Conservation (phyloP, 2,113 vertebrate species). For the Actenoides lindsayi region DNA sequence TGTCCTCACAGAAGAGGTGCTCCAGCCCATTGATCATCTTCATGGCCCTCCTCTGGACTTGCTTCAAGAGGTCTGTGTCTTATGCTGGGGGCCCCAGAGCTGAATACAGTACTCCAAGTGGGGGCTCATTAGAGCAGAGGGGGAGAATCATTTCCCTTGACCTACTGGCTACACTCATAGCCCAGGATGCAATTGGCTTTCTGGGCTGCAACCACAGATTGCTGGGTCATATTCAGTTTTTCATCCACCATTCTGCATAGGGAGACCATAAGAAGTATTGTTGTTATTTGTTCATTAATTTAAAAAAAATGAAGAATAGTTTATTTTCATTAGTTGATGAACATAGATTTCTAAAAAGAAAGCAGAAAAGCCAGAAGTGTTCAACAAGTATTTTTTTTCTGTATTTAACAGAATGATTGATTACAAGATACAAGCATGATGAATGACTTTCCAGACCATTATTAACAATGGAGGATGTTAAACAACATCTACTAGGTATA, state of each 20-base stretch:
- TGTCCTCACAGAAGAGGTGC: background rate
- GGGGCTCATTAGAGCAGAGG: background rate
- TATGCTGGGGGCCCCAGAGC: background rate
- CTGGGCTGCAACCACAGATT: background rate
- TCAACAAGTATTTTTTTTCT: background rate
- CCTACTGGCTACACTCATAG: background rate
- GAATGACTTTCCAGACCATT: slow-evolving; percentile 4
- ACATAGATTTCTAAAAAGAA: background rate
- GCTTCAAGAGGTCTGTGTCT: background rate
- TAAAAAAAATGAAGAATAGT: background rate
- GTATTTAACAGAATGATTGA: background rate
- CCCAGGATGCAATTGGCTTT: background rate
- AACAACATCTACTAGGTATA: background rate
- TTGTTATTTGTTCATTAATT: background rate
- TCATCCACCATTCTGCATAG: background rate
- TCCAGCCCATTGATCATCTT: background rate
- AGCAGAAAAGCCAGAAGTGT: background rate
- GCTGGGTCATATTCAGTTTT: background rate
- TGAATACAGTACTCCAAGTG: background rate
- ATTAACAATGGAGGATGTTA: background rate
- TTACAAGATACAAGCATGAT: background rate
- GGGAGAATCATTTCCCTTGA: background rate
- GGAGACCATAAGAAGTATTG: background rate
- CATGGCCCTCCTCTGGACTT: background rate
- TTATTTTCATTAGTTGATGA: background rate